Conservation (phyloP, 2,797 vertebrate genomes). For the Pseudochaenichthys georgianus region DNA sequence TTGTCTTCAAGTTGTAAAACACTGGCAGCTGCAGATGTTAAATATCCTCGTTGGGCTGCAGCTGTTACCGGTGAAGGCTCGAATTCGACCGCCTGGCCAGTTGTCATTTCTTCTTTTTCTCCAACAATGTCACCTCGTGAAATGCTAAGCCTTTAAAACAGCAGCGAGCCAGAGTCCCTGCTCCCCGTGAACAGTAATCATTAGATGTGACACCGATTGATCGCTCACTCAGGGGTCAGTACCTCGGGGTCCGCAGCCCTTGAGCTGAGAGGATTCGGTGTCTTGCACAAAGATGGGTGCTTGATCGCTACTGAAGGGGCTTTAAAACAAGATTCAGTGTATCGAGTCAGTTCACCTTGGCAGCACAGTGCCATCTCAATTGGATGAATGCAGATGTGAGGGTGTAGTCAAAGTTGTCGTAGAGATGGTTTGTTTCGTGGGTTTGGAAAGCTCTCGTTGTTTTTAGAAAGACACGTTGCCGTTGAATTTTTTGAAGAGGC, state of each 20-base stretch:
- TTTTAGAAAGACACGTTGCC: too few species aligned
- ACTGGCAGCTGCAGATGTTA: conserved; percentile 39
- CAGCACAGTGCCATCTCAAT: not conserved
- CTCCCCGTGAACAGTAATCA: conserved; percentile 37
- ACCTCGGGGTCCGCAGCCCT: conserved; percentile 4
- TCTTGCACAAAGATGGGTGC: not conserved
- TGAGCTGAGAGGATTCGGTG: conserved; percentile 5
- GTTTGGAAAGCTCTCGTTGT: too few species aligned
- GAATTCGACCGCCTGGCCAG: not conserved
- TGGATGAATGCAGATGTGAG: not conserved
- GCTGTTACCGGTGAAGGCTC: conserved; percentile 29
- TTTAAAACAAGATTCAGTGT: not conserved
- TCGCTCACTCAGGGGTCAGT: conserved; percentile 18
- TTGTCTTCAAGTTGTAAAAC: conserved; percentile 32
- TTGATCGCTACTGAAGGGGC: not conserved
- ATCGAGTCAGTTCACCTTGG: not conserved
- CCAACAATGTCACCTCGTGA: conserved; percentile 13
- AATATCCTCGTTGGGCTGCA: conserved; percentile 13
- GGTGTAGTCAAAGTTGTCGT: not conserved
- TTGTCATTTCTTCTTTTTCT: conserved; percentile 11
- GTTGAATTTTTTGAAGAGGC: too few species aligned
- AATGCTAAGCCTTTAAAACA: conserved; percentile 9
- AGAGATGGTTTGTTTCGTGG: not conserved
- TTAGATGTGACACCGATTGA: conserved; percentile 39
- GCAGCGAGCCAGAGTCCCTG: conserved; percentile 13